Evolutionary conservation across 2,888 invertebrate genomes (phyloP), one percentile per base, ranked within the genome.

Genomic region (Phytoseiulus persimilis): DNA sequence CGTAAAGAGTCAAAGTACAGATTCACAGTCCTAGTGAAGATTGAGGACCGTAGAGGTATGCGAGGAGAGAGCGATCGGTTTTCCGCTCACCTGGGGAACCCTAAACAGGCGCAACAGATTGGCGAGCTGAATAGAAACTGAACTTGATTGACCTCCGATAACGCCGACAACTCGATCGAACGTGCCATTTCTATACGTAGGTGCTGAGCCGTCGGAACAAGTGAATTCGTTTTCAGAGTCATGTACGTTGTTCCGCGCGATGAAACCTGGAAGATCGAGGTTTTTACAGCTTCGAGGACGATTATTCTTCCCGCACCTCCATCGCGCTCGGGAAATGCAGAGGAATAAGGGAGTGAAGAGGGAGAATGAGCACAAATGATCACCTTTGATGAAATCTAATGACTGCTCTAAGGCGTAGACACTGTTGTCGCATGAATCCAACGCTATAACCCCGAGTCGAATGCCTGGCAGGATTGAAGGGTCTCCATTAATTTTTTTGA

Each of bases 371-470:
- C 39, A 28, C 39, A 90, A 23, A 83, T 1, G 65, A 31, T 45
- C 91, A 93, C 94, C 94, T 93, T 94, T 94, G 45, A 95, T 95
- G 92, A 95, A 95, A 91, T 95, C 94, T 92, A 95, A 94, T 83
- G 95, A 94, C 92, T 95, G 95, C 92, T 95, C 95, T 32, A 95
- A 93, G 0, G 95, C 95, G 91, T 95, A 94, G 0, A 94, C 94
- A 90, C 95, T 95, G 91, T 95, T 94, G 91, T 95, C 95, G 91
- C 95, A 95, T 9, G 94, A 94, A 92, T 95, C 95, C 90, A 94
- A 93, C 90, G 94, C 94, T 83, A 95, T 92, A 0, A 94, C 94
- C 0, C 95, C 95, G 46, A 95, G 93, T 28, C 93, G 94, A 89
- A 95, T 94, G 83, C 95, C 95, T 0, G 95, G 95, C 90, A 95